Conservation (phyloP, 2,888 invertebrate species). For the Teleiodes luculella region DNA sequence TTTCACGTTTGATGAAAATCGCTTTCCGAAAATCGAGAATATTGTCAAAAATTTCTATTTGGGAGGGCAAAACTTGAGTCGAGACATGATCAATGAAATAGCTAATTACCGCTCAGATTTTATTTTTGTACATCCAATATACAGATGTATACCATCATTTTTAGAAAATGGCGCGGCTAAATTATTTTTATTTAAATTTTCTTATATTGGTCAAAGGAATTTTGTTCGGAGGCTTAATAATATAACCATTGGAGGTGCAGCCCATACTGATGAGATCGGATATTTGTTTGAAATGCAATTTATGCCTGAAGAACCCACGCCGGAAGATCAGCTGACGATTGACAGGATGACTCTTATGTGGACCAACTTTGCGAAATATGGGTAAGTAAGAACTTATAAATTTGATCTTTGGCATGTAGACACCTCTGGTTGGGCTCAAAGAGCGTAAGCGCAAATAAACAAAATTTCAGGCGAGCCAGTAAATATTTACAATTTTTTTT, state of each 20-base stretch:
- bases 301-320: constrained; percentile 23
- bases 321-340: constrained; percentile 41
- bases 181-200: constrained; percentile 53
- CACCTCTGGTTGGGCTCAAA: too few species aligned
- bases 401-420: too few species aligned
- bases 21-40: constrained; percentile 29
- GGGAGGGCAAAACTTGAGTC: constrained; percentile 36
- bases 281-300: constrained; percentile 43
- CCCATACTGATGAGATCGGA: constrained; percentile 48
- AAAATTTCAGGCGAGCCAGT: too few species aligned
- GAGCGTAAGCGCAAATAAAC: too few species aligned
- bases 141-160: constrained; percentile 40
- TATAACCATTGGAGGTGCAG: constrained; percentile 31
- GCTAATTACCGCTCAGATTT: constrained; percentile 48
- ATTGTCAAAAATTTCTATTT: constrained; percentile 44
- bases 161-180: constrained; percentile 31
- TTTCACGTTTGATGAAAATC: constrained; percentile 29
- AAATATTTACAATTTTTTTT: too few species aligned
- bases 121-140: constrained; percentile 39
- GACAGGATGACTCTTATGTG: constrained; percentile 45
- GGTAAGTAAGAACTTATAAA: too few species aligned
- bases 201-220: constrained; percentile 44
- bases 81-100: constrained; percentile 27
- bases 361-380: constrained; percentile 17
- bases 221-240: constrained; percentile 26